These are phyloP conservation scores for Vicugna pacos DNA, from an alignment of 2,113 vertebrate species.

Conservation along the genomic window DNA sequence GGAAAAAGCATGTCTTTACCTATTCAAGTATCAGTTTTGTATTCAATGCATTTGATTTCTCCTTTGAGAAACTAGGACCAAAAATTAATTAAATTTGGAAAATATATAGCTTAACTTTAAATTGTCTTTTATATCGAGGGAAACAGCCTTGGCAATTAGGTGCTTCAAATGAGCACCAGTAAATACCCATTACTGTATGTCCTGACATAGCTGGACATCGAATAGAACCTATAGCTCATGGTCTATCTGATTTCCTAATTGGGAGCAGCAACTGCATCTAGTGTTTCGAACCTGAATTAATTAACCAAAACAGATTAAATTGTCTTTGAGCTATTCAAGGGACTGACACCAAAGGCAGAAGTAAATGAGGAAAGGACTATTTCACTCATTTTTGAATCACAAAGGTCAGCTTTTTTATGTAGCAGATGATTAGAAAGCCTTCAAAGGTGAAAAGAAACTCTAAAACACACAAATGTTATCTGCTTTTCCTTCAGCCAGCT, in stretches of 20 bases:
- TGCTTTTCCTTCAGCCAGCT: not conserved
- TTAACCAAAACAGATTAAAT: constrained; percentile 77
- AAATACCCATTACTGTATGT: constrained; percentile 46
- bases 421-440: constrained; percentile 67
- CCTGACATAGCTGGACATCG: constrained; percentile 13
- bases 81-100: constrained; percentile 71
- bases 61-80: constrained; percentile 53
- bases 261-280: constrained; percentile 62
- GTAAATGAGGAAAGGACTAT: constrained; percentile 56
- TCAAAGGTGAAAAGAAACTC: constrained; percentile 40
- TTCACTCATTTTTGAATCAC: constrained; percentile 58
- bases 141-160: constrained; percentile 44
- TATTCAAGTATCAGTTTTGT: constrained; percentile 40
- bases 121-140: constrained; percentile 63
- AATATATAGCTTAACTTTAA: constrained; percentile 58
- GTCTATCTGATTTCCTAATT: constrained; percentile 73
- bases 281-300: constrained; percentile 80
- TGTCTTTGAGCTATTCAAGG: constrained; percentile 71
- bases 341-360: constrained; percentile 61
- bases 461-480: not conserved
- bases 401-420: constrained; percentile 60
- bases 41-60: constrained; percentile 56
- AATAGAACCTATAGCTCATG: constrained; percentile 17
- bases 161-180: constrained; percentile 15
- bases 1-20: not conserved